These are phyloP conservation scores for Acanthurus leucopareius DNA, from an alignment of 2,797 vertebrate species.

Conservation along the genomic window DNA sequence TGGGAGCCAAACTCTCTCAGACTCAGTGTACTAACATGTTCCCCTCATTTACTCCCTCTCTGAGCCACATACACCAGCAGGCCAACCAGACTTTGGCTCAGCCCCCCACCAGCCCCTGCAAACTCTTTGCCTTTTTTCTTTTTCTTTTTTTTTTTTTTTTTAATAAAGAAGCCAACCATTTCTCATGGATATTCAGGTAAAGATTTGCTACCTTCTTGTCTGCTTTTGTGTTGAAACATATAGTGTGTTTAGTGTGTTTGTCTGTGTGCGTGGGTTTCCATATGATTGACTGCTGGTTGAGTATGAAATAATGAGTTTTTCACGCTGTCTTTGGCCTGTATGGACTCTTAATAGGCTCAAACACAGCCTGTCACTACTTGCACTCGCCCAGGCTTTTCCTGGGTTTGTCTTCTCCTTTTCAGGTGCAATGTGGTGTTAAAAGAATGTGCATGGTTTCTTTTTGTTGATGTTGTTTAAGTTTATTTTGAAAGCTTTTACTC, in stretches of 20 bases:
- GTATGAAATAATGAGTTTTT: conserved; percentile 70
- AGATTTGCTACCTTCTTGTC: conserved; percentile 32
- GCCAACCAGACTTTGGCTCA: conserved; percentile 34
- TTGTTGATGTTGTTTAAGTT: background rate
- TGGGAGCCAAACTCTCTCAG: conserved; percentile 93
- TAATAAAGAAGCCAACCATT: conserved; percentile 35
- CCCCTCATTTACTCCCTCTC: conserved; percentile 89
- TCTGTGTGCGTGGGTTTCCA: conserved; percentile 15
- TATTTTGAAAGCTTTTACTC: conserved; percentile 13
- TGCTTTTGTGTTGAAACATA: conserved; percentile 27
- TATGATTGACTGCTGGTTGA: conserved; percentile 71
- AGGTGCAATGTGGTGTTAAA: conserved; percentile 13
- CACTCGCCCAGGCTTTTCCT: conserved; percentile 37
- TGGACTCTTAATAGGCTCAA: conserved; percentile 65
- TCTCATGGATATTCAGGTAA: conserved; percentile 81
- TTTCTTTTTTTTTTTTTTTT: conserved; percentile 11
- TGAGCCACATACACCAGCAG: conserved; percentile 76
- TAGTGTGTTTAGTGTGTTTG: background rate
- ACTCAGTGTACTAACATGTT: conserved; percentile 93
- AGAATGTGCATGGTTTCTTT: background rate
- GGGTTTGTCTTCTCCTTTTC: conserved; percentile 45
- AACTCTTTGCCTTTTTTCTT: conserved; percentile 43
- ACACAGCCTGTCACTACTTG: conserved; percentile 72
- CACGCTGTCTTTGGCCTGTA: conserved; percentile 64
- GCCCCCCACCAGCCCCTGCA: background rate